phyloP scores from a whole-genome alignment of 2,113 vertebrate genomes.

The Corapipo altera region DNA sequence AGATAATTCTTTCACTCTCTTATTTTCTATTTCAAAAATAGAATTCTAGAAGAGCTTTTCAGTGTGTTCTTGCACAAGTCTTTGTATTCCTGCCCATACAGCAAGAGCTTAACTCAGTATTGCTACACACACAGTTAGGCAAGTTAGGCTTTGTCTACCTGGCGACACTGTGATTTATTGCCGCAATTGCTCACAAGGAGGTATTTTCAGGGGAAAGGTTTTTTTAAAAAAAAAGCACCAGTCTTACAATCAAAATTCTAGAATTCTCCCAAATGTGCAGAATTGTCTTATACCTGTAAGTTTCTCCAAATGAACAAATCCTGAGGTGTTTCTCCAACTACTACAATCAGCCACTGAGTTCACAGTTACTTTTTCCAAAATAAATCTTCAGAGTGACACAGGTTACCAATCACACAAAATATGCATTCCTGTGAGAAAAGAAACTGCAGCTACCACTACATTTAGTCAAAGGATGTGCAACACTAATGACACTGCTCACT shows the following conservation, averaged over 20 bases:
- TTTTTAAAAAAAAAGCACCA: neutral
- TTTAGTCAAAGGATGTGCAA: neutral
- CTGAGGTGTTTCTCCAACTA: neutral
- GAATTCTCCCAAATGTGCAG: neutral
- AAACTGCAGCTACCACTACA: neutral
- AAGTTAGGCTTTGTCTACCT: neutral
- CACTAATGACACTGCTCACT: neutral
- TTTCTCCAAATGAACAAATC: neutral
- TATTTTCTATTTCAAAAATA: neutral
- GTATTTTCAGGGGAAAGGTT: neutral
- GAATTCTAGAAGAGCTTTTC: neutral
- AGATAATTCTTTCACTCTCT: neutral
- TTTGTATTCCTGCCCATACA: neutral
- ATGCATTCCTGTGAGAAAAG: fast-evolving
- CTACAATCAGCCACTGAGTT: neutral
- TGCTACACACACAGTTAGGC: neutral
- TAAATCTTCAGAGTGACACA: neutral
- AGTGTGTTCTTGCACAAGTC: neutral
- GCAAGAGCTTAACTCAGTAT: neutral
- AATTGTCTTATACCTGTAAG: neutral
- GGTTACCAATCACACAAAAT: fast-evolving
- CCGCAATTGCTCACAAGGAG: neutral
- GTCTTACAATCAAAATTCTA: neutral
- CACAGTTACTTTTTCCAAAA: neutral
- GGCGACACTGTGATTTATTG: neutral